Evolutionary conservation across 1,140 invertebrate genomes (phyloP), one percentile per base, ranked within the genome.

Genomic region (Argopecten irradians): DNA sequence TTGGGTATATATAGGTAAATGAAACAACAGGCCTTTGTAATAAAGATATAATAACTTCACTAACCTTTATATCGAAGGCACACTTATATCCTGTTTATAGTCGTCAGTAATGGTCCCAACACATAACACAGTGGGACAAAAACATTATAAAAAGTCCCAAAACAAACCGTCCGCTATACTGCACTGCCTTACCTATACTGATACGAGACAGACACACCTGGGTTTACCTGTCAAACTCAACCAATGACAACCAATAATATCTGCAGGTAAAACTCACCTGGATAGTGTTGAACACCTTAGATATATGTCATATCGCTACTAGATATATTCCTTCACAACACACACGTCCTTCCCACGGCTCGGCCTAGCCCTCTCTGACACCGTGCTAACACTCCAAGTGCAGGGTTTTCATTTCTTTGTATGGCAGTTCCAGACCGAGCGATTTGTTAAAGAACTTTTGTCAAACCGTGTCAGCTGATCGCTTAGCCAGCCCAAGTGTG

Each of bases 381-480:
- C 55, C 28, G 28, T 3, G 55, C n/a, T 71, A 28, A n/a, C 55
- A 71, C 55, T 71, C 55, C 22, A 11, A 71, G 55, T 71, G 55
- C 55, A 71, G n/a, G 22, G n/a, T 71, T 71, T 71, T 71, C 55
- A 71, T 71, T 71, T 71, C 55, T 71, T 71, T 71, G 55, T 71
- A 71, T 28, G 55, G 55, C 55, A 71, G n/a, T 16, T 16, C 55
- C 28, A 71, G 55, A 71, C 55, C 55, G 55, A 71, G 55, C 55
- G 55, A 71, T 71, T 71, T 71, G 55, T 71, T 71, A 71, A 71
- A 71, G 55, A 71, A 71, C 55, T 71, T 71, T 71, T 71, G 55
- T 71, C 55, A 71, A 71, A 71, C 55, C 55, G 55, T 71, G 55
- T 71, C 55, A 71, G 55, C 55, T 71, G 55, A 71, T 71, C 55